A percentile compares a stretch with the other conserved stretches of the same genome.
Conservation (phyloP, 1,140 invertebrate genomes). For the Ridgeia piscesae region DNA sequence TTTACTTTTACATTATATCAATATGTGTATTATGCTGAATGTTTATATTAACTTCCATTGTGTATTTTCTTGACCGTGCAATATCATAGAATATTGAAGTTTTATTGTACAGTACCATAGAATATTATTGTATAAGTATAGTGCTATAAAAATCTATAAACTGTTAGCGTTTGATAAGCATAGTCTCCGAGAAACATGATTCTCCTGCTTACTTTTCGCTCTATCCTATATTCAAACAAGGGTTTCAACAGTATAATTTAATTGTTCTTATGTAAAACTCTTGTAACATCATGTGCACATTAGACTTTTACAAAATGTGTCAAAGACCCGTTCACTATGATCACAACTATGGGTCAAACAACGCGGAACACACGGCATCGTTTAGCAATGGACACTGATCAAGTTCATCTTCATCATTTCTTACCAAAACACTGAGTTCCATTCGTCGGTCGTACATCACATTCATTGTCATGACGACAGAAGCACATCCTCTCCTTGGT, state of each 20-base stretch:
- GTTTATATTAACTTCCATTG: too few relatives aligned
- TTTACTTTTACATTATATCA: too few relatives aligned
- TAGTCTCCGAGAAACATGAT: not conserved
- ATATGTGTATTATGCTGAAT: too few relatives aligned
- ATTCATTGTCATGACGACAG: slow-evolving; percentile 23
- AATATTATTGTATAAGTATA: too few relatives aligned
- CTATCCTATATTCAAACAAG: too few relatives aligned
- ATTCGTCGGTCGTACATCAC: slow-evolving; percentile 19
- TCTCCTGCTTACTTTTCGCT: not conserved
- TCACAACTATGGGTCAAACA: not conserved
- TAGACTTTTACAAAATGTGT: not conserved
- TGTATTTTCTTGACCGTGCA: too few relatives aligned
- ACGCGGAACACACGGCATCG: not conserved
- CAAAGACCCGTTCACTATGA: not conserved
- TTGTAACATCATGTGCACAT: not conserved
- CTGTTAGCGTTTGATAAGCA: too few relatives aligned
- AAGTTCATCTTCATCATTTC: not conserved
- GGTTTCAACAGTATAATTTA: too few relatives aligned
- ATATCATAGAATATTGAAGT: too few relatives aligned
- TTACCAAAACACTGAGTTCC: slow-evolving; percentile 24
- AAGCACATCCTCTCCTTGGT: slow-evolving; percentile 21
- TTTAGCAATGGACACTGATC: not conserved
- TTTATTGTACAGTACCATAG: too few relatives aligned
- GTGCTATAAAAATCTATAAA: too few relatives aligned
- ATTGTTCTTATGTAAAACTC: not conserved